Evolutionary conservation across 2,797 vertebrate species (phyloP), one percentile per base, ranked within the genome.

Genomic region (Florisuga fusca): DNA sequence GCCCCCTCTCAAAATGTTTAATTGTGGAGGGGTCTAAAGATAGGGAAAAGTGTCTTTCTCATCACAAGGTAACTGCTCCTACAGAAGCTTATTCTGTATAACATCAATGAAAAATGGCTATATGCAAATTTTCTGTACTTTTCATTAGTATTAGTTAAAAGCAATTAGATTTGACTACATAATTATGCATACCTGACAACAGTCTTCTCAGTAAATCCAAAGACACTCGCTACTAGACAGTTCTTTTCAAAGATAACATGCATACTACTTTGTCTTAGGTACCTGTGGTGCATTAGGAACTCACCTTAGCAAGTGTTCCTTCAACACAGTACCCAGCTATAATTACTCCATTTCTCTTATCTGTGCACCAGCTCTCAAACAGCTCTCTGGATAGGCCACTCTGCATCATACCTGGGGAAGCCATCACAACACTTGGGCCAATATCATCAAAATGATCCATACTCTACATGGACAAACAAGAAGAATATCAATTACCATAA

Each of bases 401-500:
- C 97, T 99, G 99, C 99, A 99, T 99, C 99, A 99, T 99, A 80
- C 99, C 99, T 3, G 99, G 99, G 62, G 99, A 99, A 10, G 99
- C 99, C 99, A 99, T 99, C 63, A 99, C 99, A 71, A 99, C 99
- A 12, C 99, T 99, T 18, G 99, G 99, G 5, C 99, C 99, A 20
- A 99, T 99, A 97, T 99, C 99, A 82, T 99, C 99, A 68, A 99
- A 99, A 94, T 99, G 99, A 96, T 99, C 99, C 99, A 99, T 99
- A 87, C 99, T 99, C 99, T 99, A 95, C 15, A 85, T 10, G 48
- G 43, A 53, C 43, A 92, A 64, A 90, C 9, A 76, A 45, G 15
- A 67, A 33, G 23, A 82, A 6, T 1, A 71, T 15, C 34, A 38
- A 33, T 54, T 48, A 62, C 25, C 15, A 8, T 25, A 61, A 20